These are phyloP conservation scores for Orgyia antiqua DNA, from an alignment of 2,888 invertebrate species.

Conservation along the genomic window DNA sequence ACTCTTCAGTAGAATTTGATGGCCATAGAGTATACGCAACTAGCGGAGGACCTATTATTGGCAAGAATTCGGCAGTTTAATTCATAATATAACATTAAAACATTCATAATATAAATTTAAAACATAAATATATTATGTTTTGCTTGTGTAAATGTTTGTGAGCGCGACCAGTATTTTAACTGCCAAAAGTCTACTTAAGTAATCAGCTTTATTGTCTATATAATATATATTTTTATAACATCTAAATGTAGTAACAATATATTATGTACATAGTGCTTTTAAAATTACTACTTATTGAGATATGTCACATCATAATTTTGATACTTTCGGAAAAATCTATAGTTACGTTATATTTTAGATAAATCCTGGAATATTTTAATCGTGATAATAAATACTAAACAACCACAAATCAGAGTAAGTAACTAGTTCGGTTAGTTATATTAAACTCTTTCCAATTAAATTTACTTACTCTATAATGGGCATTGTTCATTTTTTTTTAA, in stretches of 20 bases:
- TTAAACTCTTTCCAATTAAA: too few species aligned
- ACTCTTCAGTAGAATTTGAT: constrained; percentile 89
- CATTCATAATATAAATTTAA: constrained; percentile 6
- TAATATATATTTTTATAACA: constrained; percentile 34
- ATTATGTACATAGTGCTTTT: background rate
- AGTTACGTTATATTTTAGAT: too few species aligned
- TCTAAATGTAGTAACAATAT: constrained; percentile 11
- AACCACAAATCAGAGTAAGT: too few species aligned
- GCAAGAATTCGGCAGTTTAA: constrained; percentile 93
- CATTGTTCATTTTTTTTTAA: too few species aligned
- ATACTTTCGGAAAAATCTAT: too few species aligned
- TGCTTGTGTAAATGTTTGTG: constrained; percentile 64
- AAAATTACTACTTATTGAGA: too few species aligned
- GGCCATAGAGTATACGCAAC: constrained; percentile 89
- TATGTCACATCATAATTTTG: too few species aligned
- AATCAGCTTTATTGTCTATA: constrained; percentile 47
- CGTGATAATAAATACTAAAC: too few species aligned
- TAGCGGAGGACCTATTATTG: constrained; percentile 90
- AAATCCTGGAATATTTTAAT: too few species aligned
- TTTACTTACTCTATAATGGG: too few species aligned
- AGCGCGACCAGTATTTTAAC: constrained; percentile 67
- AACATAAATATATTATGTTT: constrained; percentile 9
- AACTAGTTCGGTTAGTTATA: too few species aligned
- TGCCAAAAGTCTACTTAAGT: constrained; percentile 63
- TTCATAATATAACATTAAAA: constrained; percentile 8